These are phyloP conservation scores for Lamprotornis superbus DNA, from an alignment of 2,113 vertebrate genomes.

Conservation along the genomic window DNA sequence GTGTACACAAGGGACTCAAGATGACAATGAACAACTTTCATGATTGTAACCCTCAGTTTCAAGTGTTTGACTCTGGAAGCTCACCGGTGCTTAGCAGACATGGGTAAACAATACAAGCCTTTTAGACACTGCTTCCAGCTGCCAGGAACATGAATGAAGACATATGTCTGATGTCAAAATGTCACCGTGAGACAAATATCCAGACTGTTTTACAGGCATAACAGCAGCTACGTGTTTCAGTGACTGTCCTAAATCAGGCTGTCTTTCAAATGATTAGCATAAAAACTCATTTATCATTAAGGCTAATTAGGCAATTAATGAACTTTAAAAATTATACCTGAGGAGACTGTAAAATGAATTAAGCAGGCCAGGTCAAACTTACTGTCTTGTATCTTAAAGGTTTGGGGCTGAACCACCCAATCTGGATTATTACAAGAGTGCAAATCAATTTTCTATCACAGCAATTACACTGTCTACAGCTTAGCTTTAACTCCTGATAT, in stretches of 20 bases:
- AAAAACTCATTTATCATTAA: not conserved
- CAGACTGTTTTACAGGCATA: not conserved
- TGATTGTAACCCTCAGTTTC: not conserved
- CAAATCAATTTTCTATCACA: not conserved
- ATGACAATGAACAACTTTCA: not conserved
- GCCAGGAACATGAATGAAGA: not conserved
- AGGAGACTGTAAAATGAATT: not conserved
- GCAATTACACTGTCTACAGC: not conserved
- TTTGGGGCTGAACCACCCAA: not conserved
- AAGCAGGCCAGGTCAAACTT: not conserved
- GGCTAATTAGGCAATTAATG: not conserved
- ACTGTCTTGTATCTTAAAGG: not conserved
- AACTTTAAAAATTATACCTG: not conserved
- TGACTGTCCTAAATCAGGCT: not conserved
- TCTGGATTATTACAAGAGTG: not conserved
- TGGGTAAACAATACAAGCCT: not conserved
- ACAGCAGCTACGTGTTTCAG: not conserved
- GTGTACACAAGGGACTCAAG: not conserved
- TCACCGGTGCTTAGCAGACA: not conserved
- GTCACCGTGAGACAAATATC: not conserved
- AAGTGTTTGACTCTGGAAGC: not conserved
- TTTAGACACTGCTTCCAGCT: not conserved
- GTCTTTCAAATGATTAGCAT: not conserved
- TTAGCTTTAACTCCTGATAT: not conserved
- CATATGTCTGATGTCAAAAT: not conserved